Percentiles rank a stretch among this genome's conserved stretches.
phyloP scores from a whole-genome alignment of 1,140 invertebrate genomes.

The Berghia stephanieae region DNA sequence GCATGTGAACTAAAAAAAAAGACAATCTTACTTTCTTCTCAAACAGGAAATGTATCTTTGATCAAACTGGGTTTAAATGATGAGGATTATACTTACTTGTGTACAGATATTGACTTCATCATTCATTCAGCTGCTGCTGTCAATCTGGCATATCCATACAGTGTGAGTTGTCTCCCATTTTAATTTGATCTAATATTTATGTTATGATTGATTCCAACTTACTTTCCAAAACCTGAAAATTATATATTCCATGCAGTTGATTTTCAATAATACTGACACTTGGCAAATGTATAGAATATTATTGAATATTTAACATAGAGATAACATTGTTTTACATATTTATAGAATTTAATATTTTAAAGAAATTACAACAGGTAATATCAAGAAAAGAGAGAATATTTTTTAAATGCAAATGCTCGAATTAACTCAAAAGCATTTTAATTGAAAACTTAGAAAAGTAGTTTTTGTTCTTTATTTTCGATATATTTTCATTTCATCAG shows the following conservation, averaged over 20 bases:
- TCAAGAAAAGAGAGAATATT: too few species aligned
- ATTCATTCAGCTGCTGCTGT: slow-evolving; percentile 71
- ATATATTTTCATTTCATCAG: slow-evolving; percentile 40
- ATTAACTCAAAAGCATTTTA: too few species aligned
- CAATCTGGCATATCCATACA: slow-evolving; percentile 70
- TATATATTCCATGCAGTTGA: background rate
- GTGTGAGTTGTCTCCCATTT: slow-evolving; percentile 46
- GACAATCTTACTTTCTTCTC: too few species aligned
- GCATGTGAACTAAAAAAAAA: too few species aligned
- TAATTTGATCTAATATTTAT: background rate
- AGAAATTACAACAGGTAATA: too few species aligned
- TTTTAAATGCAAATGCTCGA: too few species aligned
- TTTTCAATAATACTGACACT: background rate
- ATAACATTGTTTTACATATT: background rate
- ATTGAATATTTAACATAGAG: background rate
- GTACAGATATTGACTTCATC: slow-evolving; percentile 69
- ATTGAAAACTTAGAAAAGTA: too few species aligned
- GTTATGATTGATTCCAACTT: background rate
- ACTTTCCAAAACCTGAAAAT: background rate
- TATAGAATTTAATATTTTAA: slow-evolving; percentile 20
- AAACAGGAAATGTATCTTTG: slow-evolving; percentile 68
- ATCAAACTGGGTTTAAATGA: slow-evolving; percentile 69
- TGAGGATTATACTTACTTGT: slow-evolving; percentile 67
- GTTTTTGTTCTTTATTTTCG: background rate
- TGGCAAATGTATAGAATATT: background rate